Base-by-base conservation (phyloP, 2,888 invertebrate genomes). In the Acanthococcus lagerstroemiae region DNA sequence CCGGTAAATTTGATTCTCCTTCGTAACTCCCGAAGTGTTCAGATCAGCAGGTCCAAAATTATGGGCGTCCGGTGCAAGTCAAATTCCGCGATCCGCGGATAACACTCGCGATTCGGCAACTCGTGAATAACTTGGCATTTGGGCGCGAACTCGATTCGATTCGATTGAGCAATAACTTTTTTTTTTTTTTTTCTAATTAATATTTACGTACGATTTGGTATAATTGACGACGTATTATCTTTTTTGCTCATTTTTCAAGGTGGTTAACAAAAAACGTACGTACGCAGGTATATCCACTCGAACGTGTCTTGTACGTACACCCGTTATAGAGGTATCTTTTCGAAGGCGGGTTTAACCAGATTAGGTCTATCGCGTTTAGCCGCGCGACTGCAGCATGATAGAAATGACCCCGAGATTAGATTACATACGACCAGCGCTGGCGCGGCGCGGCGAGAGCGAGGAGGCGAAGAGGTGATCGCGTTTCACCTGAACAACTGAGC, bases 321-420 rank as follows among this genome's bases (percentile, higher is more conserved):
- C 17, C 26, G 4, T 45, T 17, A 19, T 45, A 45, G 15, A 45
- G 15, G 19, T 19, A 37, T 45, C 15, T 46, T 60, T 60, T 60
- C 27, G 46, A 60, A 60, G 60, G 60, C 60, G 54, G 63, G 52
- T 63, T 63, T 63, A 50, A 63, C 63, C 63, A 63, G 63, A 63
- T 63, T 63, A 52, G 63, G 63, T 63, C 63, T 63, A 63, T 63
- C 63, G 63, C 37, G 37, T 54, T 52, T 54, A 54, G 63, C 54
- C 52, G 63, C 63, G 54, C 63, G 46, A 46, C 27, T 30, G 50
- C 30, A 52, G 54, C 63, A 63, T 63, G 63, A 63, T 63, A 63
- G 63, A 63, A 63, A 63, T 63, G 63, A 63, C 63, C 63, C 52
- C 63, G 63, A 52, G 63, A 63, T 63, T 63, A 63, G 63, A 63